Base-by-base conservation (phyloP, 2,113 vertebrate genomes). In the Salvelinus sp. region DNA sequence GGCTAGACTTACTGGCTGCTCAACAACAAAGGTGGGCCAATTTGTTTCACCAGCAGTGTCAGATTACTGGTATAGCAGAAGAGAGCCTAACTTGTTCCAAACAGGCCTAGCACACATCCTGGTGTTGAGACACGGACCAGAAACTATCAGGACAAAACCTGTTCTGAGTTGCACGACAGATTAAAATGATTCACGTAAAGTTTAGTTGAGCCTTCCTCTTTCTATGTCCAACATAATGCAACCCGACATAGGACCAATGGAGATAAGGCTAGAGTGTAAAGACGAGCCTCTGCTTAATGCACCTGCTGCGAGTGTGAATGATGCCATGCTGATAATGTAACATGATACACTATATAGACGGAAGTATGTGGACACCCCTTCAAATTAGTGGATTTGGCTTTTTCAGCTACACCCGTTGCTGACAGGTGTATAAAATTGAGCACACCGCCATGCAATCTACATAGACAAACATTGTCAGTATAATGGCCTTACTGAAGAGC, bases 41-140 rank as follows among this genome's bases (percentile, higher is more conserved):
- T 88, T 12, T 90, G 88, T 89, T 74, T 85, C 75, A 70, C 63
- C 67, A 38, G 27, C 7, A 70, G 89, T 69, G 74, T 90, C 86
- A 82, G 71, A 47, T 91, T 90, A 90, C 89, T 74, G 12, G 63
- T 69, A 14, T 7, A n/a, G 28, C 76, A 72, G 74, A 62, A 84
- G 74, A 83, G 67, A 82, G 33, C 27, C 67, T 16, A 13, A 64
- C 57, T 75, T 83, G 75, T 79, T 82, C 44, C 44, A 70, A 73
- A 4, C 2, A 44, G 4, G 22, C 22, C 75, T 22, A n/a, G 48
- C n/a, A 44, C 63, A 20, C 47, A 33, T 50, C 48, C 5, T 12
- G 18, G 23, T 33, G 65, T 58, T 48, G 44, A 33, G 72, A 78
- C 65, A 54, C 12, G 4, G 63, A 65, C 64, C 30, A 14, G 3